phyloP scores from a whole-genome alignment of 2,888 invertebrate species.

The Drosophila lacicola region DNA sequence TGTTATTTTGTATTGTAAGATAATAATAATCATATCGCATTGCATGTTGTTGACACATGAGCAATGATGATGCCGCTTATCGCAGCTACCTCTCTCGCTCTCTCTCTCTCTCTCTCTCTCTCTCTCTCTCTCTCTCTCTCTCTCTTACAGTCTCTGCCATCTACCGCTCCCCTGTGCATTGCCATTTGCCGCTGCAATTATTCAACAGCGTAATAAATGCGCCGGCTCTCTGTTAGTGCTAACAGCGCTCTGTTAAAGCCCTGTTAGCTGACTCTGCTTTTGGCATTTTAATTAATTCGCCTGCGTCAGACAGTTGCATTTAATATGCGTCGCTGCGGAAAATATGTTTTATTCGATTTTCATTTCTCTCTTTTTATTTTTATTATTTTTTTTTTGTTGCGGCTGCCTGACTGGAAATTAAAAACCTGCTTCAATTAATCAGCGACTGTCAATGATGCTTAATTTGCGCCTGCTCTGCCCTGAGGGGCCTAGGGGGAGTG shows the following conservation, averaged over 20 bases:
- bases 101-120: slow-evolving; percentile 1
- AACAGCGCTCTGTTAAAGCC: slow-evolving; percentile 22
- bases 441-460: slow-evolving; percentile 72
- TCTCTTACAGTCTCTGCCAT: background rate
- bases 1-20: slow-evolving; percentile 76
- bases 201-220: slow-evolving; percentile 55
- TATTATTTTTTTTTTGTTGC: slow-evolving; percentile 3
- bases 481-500: background rate
- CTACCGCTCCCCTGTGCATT: background rate
- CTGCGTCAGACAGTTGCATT: slow-evolving; percentile 57
- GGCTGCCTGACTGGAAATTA: slow-evolving; percentile 55
- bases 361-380: slow-evolving; percentile 35
- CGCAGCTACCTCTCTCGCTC: slow-evolving; percentile 24
- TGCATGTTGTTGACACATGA: slow-evolving; percentile 80
- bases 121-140: background rate
- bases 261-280: slow-evolving; percentile 36
- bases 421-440: slow-evolving; percentile 77
- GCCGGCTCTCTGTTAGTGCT: slow-evolving; percentile 32
- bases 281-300: slow-evolving; percentile 60
- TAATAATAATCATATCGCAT: slow-evolving; percentile 80
- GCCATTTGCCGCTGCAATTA: slow-evolving; percentile 39
- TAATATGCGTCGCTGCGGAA: slow-evolving; percentile 52
- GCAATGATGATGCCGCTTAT: slow-evolving; percentile 74
- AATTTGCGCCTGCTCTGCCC: slow-evolving; percentile 44
- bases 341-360: slow-evolving; percentile 49